These are phyloP conservation scores for Ophioderma brevispina DNA, from an alignment of 35 echinoderm and acorn worm species.

Conservation along the genomic window DNA sequence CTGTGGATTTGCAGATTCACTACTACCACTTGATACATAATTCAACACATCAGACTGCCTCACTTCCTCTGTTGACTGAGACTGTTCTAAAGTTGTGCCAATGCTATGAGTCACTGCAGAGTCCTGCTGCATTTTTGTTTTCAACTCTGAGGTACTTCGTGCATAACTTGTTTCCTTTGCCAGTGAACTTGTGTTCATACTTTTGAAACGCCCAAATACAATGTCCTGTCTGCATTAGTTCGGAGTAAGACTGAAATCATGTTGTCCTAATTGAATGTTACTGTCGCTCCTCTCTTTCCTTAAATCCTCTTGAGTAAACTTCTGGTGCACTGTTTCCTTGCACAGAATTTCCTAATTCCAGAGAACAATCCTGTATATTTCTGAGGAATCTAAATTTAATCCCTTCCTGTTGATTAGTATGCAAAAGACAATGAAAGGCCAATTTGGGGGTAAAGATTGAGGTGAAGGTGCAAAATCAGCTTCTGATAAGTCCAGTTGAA, in stretches of 20 bases:
- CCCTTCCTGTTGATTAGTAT: background rate
- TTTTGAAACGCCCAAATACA: constrained; percentile 24
- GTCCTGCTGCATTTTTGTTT: background rate
- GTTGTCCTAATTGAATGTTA: constrained; percentile 37
- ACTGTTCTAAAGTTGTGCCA: background rate
- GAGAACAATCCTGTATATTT: background rate
- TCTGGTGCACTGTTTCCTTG: too few relatives aligned
- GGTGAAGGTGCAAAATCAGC: constrained; percentile 93
- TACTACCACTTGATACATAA: background rate
- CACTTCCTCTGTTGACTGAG: background rate
- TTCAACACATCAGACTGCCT: background rate
- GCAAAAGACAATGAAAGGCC: background rate
- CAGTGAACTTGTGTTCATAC: background rate
- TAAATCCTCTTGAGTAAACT: background rate
- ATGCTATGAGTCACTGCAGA: background rate
- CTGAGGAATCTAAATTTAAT: background rate
- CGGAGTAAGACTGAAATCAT: constrained; percentile 59
- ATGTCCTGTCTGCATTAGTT: constrained; percentile 19
- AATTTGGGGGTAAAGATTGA: constrained; percentile 49
- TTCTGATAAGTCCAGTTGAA: constrained; percentile 89
- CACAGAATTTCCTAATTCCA: background rate
- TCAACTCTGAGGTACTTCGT: background rate
- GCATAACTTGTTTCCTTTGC: background rate
- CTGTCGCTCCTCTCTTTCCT: constrained; percentile 20
- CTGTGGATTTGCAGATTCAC: background rate